These are phyloP conservation scores for Spinibarbus caldwelli DNA, from an alignment of 2,797 vertebrate genomes.

Conservation along the genomic window DNA sequence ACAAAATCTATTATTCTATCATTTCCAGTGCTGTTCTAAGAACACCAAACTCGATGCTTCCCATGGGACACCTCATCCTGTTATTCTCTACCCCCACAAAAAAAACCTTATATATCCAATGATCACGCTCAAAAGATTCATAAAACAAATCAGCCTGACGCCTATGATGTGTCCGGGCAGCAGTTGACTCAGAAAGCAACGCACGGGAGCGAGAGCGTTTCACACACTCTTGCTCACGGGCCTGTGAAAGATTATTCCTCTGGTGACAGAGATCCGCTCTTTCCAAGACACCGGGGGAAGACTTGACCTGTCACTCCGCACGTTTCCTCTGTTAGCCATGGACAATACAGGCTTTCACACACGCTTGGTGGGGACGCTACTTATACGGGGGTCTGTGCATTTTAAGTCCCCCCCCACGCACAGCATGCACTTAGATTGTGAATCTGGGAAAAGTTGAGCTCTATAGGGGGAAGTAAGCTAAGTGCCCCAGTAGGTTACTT, in stretches of 20 bases:
- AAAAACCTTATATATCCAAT: constrained; percentile 88
- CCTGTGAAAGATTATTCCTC: constrained; percentile 72
- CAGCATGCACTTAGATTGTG: constrained; percentile 39
- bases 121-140: constrained; percentile 87
- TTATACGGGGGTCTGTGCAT: constrained; percentile 38
- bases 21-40: constrained; percentile 36
- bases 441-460: constrained; percentile 51
- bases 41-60: constrained; percentile 71
- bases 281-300: constrained; percentile 53
- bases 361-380: constrained; percentile 44
- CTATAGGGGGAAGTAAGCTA: constrained; percentile 38
- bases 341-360: constrained; percentile 59
- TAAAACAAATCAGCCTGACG: constrained; percentile 90
- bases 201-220: constrained; percentile 72
- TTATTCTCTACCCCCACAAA: constrained; percentile 82
- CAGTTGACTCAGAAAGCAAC: constrained; percentile 79
- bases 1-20: constrained; percentile 3
- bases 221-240: constrained; percentile 80
- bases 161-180: constrained; percentile 86
- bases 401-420: constrained; percentile 24
- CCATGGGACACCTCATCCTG: constrained; percentile 85
- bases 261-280: constrained; percentile 51
- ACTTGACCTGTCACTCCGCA: constrained; percentile 57
- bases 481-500: constrained; percentile 44
- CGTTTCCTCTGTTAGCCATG: constrained; percentile 52